These are phyloP conservation scores for Craseonycteris thonglongyai DNA, from an alignment of 2,113 vertebrate species.

Conservation along the genomic window DNA sequence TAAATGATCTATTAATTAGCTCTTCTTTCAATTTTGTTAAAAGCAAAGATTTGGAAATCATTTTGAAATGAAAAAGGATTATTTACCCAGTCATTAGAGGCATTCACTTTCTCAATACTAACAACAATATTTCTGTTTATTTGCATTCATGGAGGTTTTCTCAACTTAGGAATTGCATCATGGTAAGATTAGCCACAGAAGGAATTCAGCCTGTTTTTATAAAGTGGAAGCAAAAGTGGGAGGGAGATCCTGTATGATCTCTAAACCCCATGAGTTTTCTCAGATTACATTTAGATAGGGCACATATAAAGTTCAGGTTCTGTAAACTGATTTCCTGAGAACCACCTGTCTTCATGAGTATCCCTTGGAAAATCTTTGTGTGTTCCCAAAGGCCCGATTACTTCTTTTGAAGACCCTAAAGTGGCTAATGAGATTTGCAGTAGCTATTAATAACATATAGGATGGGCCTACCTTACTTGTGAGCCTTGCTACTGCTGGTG, in stretches of 20 bases:
- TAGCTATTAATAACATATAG: background rate
- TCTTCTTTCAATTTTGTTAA: background rate
- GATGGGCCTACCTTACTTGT: background rate
- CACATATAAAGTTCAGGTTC: background rate
- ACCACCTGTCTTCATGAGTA: background rate
- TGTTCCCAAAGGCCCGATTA: background rate
- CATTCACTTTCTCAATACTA: background rate
- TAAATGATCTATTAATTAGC: background rate
- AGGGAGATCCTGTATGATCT: background rate
- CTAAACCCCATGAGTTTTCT: background rate
- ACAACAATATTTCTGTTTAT: conserved; percentile 15
- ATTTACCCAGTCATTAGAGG: background rate
- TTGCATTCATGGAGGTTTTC: background rate
- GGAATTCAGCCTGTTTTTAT: background rate
- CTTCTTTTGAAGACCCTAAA: background rate
- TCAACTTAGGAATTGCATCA: background rate
- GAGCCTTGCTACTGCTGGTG: background rate
- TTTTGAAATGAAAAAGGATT: background rate
- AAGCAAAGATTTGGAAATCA: background rate
- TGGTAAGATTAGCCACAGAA: background rate
- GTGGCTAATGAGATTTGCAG: background rate
- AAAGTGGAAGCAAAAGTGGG: background rate
- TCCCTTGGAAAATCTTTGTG: background rate
- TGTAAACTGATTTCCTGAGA: background rate
- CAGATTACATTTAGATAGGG: background rate